Base-by-base conservation (phyloP, 1,140 invertebrate genomes). In the Heliconius melpomene region DNA sequence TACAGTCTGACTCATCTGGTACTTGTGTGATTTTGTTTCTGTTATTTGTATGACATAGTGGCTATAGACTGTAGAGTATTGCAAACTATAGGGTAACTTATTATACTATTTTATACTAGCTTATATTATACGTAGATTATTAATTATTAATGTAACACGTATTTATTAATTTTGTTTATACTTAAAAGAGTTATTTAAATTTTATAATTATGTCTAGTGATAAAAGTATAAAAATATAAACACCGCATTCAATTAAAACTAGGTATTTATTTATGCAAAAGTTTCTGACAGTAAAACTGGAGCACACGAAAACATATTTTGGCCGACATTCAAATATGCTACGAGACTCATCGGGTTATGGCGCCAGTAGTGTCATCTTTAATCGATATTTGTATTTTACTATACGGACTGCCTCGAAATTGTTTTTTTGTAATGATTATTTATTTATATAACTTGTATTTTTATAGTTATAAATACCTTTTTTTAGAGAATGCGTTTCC, bases 281-380 rank as follows among this genome's bases (percentile, higher is more conserved):
- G 29, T 36, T 72, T 79, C 78, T 66, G 46, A 74, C 46, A 38
- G 29, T 46, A 77, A 72, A 80, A 77, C 79, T 79, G 74, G 79
- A 80, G 66, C 74, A 50, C 81, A 76, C 76, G 76, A 81, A 82
- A 84, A 78, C 70, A 81, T 77, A 77, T 78, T 80, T 84, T 84
- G 83, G 83, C 83, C 66, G 54, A 78, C 57, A 72, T 79, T 84
- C 83, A 84, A 84, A 82, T 84, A 82, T 78, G 71, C 70, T 78
- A 79, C 50, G 78, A 79, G 66, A 20, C 77, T 72, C 71, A 78
- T 77, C 79, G 72, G 20, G 75, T 40, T 54, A 74, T 46, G 80
- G 77, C 82, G 82, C 75, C 78, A 81, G 79, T 74, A 23, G 50
- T 83, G 79, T 81, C 77, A 73, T 79, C 72, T 72, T 72, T 72